These are phyloP conservation scores for Urophycis tenuis DNA, from an alignment of 2,797 vertebrate genomes.

Conservation along the genomic window DNA sequence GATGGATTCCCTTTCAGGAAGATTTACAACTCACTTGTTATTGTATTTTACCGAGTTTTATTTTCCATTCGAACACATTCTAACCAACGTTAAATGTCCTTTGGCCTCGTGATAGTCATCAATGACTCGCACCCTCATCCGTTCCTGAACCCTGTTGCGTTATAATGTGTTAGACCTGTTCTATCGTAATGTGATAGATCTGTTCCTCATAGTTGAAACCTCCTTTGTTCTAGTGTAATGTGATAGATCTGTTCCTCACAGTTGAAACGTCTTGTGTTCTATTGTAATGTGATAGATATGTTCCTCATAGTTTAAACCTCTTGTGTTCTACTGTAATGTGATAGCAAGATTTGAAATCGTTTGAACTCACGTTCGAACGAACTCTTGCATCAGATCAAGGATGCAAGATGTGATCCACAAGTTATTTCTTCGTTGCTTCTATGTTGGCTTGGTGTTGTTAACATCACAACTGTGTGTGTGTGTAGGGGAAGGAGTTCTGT, in stretches of 20 bases:
- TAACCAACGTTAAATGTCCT: not conserved
- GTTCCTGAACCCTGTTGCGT: too few species aligned
- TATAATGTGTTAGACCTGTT: too few species aligned
- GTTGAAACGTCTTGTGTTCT: too few species aligned
- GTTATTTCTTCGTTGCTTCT: too few species aligned
- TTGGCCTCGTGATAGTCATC: not conserved
- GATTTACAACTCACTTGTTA: not conserved
- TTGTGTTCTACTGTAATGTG: not conserved
- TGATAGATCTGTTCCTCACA: too few species aligned
- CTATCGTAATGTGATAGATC: too few species aligned
- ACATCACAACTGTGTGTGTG: conserved; percentile 17
- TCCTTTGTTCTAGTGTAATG: too few species aligned
- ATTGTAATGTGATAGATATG: too few species aligned
- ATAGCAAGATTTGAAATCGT: too few species aligned
- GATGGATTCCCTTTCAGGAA: not conserved
- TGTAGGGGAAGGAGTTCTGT: conserved; percentile 76
- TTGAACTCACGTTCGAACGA: not conserved
- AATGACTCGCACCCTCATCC: not conserved
- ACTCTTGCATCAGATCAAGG: not conserved
- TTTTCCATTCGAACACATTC: not conserved
- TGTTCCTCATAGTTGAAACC: too few species aligned
- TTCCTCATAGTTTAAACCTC: not conserved
- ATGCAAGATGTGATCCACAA: not conserved
- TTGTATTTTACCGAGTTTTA: not conserved
- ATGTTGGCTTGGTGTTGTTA: not conserved